Evolutionary conservation across 2,113 vertebrate species (phyloP).

Genomic region (Struthio camelus): DNA sequence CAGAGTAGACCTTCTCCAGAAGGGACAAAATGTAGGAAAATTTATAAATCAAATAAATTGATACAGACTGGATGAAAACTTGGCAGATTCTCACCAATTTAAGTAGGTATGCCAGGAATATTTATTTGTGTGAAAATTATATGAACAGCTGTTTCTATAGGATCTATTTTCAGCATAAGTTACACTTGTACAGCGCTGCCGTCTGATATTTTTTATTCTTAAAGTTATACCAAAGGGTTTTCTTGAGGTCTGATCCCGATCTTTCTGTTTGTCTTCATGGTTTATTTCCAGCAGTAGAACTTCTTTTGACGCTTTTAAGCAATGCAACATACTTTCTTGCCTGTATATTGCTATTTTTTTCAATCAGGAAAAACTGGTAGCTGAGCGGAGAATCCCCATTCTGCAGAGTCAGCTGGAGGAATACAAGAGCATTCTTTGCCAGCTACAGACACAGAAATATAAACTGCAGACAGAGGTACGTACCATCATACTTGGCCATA

Average conservation of each 20-base stretch:
- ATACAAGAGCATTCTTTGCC: conserved; percentile 85
- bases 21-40: not conserved
- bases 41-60: not conserved
- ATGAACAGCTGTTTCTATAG: not conserved
- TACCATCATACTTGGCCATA: conserved; percentile 11
- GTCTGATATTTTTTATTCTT: not conserved
- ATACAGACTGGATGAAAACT: not conserved
- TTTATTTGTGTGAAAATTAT: not conserved
- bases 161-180: not conserved
- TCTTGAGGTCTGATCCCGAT: not conserved
- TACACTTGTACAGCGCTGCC: not conserved
- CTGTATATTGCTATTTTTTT: not conserved
- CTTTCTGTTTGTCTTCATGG: not conserved
- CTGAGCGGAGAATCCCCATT: conserved; percentile 80
- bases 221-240: not conserved
- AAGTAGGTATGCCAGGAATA: not conserved
- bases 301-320: not conserved
- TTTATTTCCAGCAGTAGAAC: not conserved
- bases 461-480: conserved; percentile 90
- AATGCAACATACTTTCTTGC: not conserved
- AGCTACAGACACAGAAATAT: conserved; percentile 86
- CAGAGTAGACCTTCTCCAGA: not conserved
- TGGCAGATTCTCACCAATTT: not conserved
- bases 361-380: conserved; percentile 84
- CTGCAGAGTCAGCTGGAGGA: conserved; percentile 89